Evolutionary conservation across 2,888 invertebrate genomes (phyloP).

Genomic region (Dioctria linearis): DNA sequence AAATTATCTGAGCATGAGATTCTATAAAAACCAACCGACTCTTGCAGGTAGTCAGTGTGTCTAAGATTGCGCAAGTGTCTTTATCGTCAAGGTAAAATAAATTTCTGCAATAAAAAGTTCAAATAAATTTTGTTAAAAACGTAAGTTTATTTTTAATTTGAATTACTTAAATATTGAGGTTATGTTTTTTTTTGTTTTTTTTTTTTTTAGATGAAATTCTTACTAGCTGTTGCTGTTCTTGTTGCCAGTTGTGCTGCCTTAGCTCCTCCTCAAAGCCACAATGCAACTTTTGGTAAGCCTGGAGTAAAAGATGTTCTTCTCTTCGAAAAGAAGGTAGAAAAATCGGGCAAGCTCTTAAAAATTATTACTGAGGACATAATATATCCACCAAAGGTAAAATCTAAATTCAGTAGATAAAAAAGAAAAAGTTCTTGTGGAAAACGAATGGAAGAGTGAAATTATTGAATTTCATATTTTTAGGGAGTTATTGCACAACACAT

Average conservation of each 20-base stretch:
- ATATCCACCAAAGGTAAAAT: neutral
- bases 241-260: constrained; percentile 13
- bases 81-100: too few species aligned
- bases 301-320: neutral
- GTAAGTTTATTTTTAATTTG: too few species aligned
- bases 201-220: constrained; percentile 9
- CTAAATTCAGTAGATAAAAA: neutral
- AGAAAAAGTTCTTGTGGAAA: neutral
- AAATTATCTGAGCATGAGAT: too few species aligned
- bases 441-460: too few species aligned
- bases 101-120: too few species aligned
- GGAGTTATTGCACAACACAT: constrained; percentile 61
- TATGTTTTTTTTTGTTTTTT: neutral
- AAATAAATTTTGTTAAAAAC: too few species aligned
- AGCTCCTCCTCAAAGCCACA: constrained; percentile 36
- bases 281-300: neutral
- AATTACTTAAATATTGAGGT: too few species aligned
- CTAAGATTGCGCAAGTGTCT: too few species aligned
- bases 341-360: neutral
- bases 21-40: too few species aligned
- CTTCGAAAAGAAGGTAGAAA: neutral
- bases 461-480: neutral
- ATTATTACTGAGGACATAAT: neutral
- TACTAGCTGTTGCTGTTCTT: neutral
- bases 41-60: too few species aligned